Conservation (phyloP, 2,888 invertebrate species). For the Chrysolina haemoptera region DNA sequence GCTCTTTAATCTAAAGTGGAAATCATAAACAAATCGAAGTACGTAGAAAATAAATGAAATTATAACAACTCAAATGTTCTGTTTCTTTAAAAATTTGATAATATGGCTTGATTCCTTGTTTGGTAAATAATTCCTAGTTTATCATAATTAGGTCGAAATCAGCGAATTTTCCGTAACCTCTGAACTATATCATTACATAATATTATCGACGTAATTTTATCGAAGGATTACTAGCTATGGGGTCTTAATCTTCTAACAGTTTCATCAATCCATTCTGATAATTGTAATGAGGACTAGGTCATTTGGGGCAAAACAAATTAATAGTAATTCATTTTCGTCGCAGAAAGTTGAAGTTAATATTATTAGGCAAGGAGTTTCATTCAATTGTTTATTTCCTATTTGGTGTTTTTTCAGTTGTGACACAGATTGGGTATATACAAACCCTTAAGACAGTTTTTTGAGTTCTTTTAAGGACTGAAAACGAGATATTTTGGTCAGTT, state of each 20-base stretch:
- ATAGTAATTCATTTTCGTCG: too few relatives aligned
- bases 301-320: background rate
- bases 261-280: background rate
- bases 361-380: too few relatives aligned
- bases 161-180: background rate
- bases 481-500: too few relatives aligned
- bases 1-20: background rate
- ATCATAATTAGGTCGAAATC: background rate
- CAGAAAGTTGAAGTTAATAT: too few relatives aligned
- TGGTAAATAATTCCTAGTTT: background rate
- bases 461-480: too few relatives aligned
- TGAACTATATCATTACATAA: constrained; percentile 1
- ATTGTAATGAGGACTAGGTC: background rate
- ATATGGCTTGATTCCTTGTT: background rate
- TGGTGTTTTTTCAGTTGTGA: too few relatives aligned
- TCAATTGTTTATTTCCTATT: too few relatives aligned
- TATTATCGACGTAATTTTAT: background rate
- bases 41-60: background rate
- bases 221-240: background rate
- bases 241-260: background rate
- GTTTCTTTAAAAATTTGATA: background rate
- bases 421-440: too few relatives aligned
- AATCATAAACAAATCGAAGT: background rate
- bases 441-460: too few relatives aligned
- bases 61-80: background rate